phyloP scores from a whole-genome alignment of 1,140 invertebrate species.

The Probaryconus sp. region DNA sequence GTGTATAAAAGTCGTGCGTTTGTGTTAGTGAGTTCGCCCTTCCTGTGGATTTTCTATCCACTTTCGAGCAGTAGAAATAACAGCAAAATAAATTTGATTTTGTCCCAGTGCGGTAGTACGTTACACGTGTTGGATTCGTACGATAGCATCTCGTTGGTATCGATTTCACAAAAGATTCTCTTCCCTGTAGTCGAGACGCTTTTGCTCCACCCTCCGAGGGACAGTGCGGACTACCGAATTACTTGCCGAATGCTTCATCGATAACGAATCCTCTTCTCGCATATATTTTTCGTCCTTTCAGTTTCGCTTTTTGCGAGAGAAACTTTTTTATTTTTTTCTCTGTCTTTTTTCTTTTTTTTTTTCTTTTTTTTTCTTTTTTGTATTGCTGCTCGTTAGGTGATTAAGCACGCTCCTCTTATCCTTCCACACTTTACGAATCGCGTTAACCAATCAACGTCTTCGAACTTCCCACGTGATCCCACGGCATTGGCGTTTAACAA shows the following conservation, averaged over 20 bases:
- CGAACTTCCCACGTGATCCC: too few relatives aligned
- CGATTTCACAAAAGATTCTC: slow-evolving; percentile 75
- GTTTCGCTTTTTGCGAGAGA: neutral
- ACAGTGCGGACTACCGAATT: slow-evolving; percentile 54
- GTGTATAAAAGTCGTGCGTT: neutral
- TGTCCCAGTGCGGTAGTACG: slow-evolving; percentile 72
- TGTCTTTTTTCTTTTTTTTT: too few relatives aligned
- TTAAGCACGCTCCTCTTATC: neutral
- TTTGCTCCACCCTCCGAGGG: slow-evolving; percentile 50
- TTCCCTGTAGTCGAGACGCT: slow-evolving; percentile 48
- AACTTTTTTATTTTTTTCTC: too few relatives aligned
- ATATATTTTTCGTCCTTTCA: slow-evolving; percentile 11
- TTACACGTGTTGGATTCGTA: slow-evolving; percentile 76
- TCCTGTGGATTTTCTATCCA: neutral
- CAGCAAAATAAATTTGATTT: slow-evolving; percentile 73
- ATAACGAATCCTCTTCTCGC: slow-evolving; percentile 37
- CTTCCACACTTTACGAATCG: slow-evolving; percentile 3
- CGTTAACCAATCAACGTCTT: neutral
- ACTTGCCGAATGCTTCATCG: slow-evolving; percentile 49
- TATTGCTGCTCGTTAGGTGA: too few relatives aligned
- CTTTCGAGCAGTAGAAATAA: slow-evolving; percentile 59
- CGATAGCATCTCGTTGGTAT: slow-evolving; percentile 76
- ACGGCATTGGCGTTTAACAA: too few relatives aligned
- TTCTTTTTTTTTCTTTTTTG: slow-evolving; percentile 1
- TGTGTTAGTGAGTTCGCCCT: neutral